Evolutionary conservation across 2,888 invertebrate species (phyloP).

Genomic region (Chymomyza fuscimana): DNA sequence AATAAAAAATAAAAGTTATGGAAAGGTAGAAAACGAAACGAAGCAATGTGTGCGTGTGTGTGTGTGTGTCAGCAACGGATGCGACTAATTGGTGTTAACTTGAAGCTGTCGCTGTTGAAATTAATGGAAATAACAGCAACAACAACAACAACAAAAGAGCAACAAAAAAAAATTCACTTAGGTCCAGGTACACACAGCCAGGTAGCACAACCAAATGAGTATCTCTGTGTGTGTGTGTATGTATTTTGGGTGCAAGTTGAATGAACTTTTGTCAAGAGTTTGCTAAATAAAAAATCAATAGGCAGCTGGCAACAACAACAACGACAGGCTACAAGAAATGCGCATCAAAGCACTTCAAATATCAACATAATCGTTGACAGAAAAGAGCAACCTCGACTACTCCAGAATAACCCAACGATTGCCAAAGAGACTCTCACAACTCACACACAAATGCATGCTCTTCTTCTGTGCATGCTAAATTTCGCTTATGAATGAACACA

Average conservation of each 20-base stretch:
- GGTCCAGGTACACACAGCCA: conserved; percentile 14
- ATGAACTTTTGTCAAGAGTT: conserved; percentile 51
- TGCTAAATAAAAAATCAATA: conserved; percentile 64
- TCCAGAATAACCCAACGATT: not conserved
- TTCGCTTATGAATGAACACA: not conserved
- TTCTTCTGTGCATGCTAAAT: not conserved
- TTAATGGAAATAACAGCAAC: conserved; percentile 36
- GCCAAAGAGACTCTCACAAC: not conserved
- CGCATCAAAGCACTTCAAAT: conserved; percentile 73
- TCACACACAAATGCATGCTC: not conserved
- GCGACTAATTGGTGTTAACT: conserved; percentile 70
- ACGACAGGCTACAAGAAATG: conserved; percentile 42
- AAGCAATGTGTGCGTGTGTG: not conserved
- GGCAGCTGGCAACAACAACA: conserved; percentile 41
- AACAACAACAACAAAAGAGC: conserved; percentile 2
- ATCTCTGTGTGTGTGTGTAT: not conserved
- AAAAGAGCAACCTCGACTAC: conserved; percentile 26
- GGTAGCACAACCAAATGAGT: not conserved
- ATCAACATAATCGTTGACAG: conserved; percentile 58
- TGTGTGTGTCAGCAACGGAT: conserved; percentile 36
- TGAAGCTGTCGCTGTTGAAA: conserved; percentile 22
- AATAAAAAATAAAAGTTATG: conserved; percentile 34
- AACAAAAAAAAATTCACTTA: not conserved
- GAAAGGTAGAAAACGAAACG: not conserved
- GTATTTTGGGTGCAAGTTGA: conserved; percentile 39